A percentile compares a stretch with the other conserved stretches of the same genome.
Evolutionary conservation across 2,113 vertebrate species (phyloP).

Genomic region (Eudyptes chrysolophus): DNA sequence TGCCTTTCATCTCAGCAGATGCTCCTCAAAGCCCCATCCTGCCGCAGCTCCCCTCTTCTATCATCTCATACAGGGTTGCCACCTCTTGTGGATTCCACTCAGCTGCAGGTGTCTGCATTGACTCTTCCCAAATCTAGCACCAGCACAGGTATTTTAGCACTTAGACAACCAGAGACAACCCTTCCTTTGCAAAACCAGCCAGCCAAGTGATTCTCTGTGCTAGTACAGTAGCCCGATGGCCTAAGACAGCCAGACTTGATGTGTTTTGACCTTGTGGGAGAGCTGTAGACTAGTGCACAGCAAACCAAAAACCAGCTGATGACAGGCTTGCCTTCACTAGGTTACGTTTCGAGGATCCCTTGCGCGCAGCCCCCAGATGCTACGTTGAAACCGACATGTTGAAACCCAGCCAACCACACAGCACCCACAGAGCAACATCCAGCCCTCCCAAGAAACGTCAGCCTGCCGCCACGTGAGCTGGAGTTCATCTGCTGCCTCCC

Average conservation of each 20-base stretch:
- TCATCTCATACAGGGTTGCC: neutral
- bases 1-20: neutral
- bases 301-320: neutral
- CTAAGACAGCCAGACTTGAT: neutral
- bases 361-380: fast-evolving
- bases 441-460: neutral
- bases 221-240: neutral
- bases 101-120: neutral
- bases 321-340: neutral
- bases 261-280: neutral
- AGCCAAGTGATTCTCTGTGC: neutral
- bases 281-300: neutral
- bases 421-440: neutral
- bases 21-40: neutral
- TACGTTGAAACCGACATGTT: fast-evolving
- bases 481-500: neutral
- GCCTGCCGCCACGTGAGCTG: fast-evolving
- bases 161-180: neutral
- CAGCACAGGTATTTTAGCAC: neutral
- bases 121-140: neutral
- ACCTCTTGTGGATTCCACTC: neutral
- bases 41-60: neutral
- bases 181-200: neutral
- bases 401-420: neutral
- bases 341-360: neutral